Evolutionary conservation across 2,797 vertebrate species (phyloP), one percentile per base, ranked within the genome.

Genomic region (Falco columbarius): DNA sequence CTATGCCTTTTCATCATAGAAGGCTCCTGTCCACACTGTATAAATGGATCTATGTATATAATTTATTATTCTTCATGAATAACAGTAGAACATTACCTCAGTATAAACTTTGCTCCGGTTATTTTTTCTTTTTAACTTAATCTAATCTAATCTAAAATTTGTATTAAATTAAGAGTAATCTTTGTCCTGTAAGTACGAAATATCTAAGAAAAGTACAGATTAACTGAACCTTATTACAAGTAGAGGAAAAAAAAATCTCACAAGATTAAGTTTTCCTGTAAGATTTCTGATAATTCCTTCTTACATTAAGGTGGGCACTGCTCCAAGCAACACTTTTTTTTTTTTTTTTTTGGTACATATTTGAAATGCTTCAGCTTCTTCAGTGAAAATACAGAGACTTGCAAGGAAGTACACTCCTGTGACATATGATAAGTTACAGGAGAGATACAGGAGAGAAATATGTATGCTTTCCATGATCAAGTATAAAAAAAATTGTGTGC

Each of bases 391-490:
- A 76, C 30, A 88, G 40, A 79, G 15, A 61, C 14, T 95, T 92
- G 21, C 49, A 88, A 93, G 34, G 62, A 65, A 88, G 36, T 81
- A 19, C 67, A 91, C 94, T 94, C 85, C 75, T 87, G 47, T 75
- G 89, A 87, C 47, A 82, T 89, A 89, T 21, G 27, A 91, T 89
- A 94, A 95, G 27, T 76, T 87, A 88, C 89, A 61, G 70, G 89
- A 94, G 91, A 86, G 55, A 79, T 87, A 88, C 89, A 61, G 70
- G 89, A 94, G 91, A 86, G 55, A 79, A 93, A 93, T 88, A 91
- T 66, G 74, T 82, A 21, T 44, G 34, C 11, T 88, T 87, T 95
- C 67, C 65, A 83, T 73, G 47, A 87, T 47, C 34, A 81, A 90
- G 40, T 51, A 81, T 75, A 72, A 79, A 87, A 87, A 86, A 92